Base-by-base conservation (phyloP, 2,797 vertebrate species). In the Aratinga solstitialis region DNA sequence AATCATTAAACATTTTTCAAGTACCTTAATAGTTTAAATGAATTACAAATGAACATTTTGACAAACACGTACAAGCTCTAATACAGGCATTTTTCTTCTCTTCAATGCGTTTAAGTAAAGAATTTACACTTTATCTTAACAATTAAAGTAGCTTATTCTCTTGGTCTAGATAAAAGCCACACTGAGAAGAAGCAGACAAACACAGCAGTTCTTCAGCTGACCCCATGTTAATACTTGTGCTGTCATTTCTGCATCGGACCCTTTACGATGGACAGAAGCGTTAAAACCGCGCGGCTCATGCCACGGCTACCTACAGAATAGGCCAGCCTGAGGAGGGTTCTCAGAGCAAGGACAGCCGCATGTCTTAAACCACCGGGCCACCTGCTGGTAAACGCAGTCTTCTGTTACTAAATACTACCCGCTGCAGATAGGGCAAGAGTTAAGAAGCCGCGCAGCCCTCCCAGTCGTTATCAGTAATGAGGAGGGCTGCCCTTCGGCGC, bases 401-500 rank as follows among this genome's bases (percentile, higher is more conserved):
- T 1, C 15, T 1, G 63, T n/a, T 66, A 56, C 0, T 51, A 5
- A 18, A 10, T 6, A 15, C 2, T 9, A 11, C 1, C 45, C 42
- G 4, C 75, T 34, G 21, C 87, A 36, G 81, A 62, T 7, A 42
- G 0, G 10, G 66, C 88, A 50, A 23, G 8, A 91, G 42, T 47
- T 20, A 15, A 6, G 84, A 63, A 36, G 43, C 71, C 15, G 11
- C 45, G 24, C 69, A 48, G 51, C 81, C 18, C 73, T 30, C 71
- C 27, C 2, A 4, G 59, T 4, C 30, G 2, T 16, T 26, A 34
- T 12, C 21, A 4, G 22, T 1, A 3, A 11, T 0, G 22, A 8
- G 16, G 2, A 20, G 32, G 24, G n/a, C 51, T 54, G 61, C 2
- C 47, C 8, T 15, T 51, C 40, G 19, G 65, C 63, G 5, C 5